Evolutionary conservation across 2,797 vertebrate genomes (phyloP), one percentile per base, ranked within the genome.

Genomic region (Pseudopleuronectes americanus): DNA sequence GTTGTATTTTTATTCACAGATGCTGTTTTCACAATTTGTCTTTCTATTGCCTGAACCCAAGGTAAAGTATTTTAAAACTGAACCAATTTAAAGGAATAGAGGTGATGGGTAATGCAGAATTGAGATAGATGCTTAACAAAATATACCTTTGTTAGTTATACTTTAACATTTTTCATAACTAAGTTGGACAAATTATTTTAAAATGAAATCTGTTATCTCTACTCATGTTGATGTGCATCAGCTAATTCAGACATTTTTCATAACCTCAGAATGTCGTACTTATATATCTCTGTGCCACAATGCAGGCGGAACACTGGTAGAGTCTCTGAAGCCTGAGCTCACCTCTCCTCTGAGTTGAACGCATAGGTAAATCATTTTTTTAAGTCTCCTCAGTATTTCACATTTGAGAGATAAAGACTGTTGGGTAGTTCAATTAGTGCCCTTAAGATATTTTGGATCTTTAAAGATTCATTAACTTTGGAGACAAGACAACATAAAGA

Each of bases 341-440:
- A 67, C 8, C 12, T 67, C 61, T 66, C 23, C 19, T 76, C 81
- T 66, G 74, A 61, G 36, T 31, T 82, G 43, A 88, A 81, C 26
- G 17, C 24, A 64, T 38, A 0, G 86, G 92, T 93, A 91, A 74
- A 74, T 64, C 45, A 1, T 13, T 53, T 61, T 4, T 8, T 43
- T 2, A 28, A 41, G 3, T 1, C 23, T 55, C 53, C 19, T 54
- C 21, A 33, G 9, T 2, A 38, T 21, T 33, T 45, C 19, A 73
- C 57, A 6, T 28, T 2, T 28, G 38, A 36, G 53, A 16, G 4
- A 14, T 33, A 16, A 49, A 43, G n/a, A 26, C 0, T 8, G 6
- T 5, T 45, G 3, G 36, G 10, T 38, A 38, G 10, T 38, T 38
- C 36, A 38, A 38, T 13, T 12, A 13, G 13, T 38, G 19, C 7